phyloP scores from a whole-genome alignment of 1,140 invertebrate species.

The Mercenaria mercenaria region DNA sequence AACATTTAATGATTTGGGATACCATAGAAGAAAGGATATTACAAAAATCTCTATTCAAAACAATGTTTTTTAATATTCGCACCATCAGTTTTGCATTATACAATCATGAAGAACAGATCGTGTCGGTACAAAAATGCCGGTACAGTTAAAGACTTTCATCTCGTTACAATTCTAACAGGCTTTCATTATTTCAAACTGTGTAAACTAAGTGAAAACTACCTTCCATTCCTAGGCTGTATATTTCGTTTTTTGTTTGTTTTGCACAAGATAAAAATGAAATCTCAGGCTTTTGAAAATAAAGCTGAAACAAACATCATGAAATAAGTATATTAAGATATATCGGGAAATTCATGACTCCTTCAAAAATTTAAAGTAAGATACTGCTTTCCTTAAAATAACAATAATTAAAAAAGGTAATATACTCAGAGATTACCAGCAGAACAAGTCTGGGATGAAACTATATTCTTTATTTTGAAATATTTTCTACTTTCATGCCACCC shows the following conservation, averaged over 20 bases:
- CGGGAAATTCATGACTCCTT: too few relatives aligned
- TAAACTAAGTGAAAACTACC: not conserved
- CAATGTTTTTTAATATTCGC: not conserved
- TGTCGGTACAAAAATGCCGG: not conserved
- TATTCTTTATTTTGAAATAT: too few relatives aligned
- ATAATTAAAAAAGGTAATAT: too few relatives aligned
- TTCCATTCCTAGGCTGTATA: not conserved
- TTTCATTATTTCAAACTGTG: constrained; percentile 29
- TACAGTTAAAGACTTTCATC: constrained; percentile 7
- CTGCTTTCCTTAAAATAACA: too few relatives aligned
- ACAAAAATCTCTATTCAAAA: constrained; percentile 43
- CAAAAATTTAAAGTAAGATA: too few relatives aligned
- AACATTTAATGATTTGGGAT: constrained; percentile 39
- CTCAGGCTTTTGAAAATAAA: too few relatives aligned
- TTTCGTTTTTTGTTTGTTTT: not conserved
- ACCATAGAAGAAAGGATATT: constrained; percentile 11
- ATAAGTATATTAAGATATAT: too few relatives aligned
- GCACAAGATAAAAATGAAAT: too few relatives aligned
- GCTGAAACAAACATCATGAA: too few relatives aligned
- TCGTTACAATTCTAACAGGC: constrained; percentile 13
- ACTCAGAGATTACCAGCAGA: too few relatives aligned
- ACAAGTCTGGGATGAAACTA: too few relatives aligned
- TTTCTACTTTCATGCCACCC: too few relatives aligned
- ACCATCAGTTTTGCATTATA: constrained; percentile 36
- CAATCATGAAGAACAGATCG: not conserved